These are phyloP conservation scores for Dascyllus trimaculatus DNA, from an alignment of 2,113 vertebrate species.

Conservation along the genomic window DNA sequence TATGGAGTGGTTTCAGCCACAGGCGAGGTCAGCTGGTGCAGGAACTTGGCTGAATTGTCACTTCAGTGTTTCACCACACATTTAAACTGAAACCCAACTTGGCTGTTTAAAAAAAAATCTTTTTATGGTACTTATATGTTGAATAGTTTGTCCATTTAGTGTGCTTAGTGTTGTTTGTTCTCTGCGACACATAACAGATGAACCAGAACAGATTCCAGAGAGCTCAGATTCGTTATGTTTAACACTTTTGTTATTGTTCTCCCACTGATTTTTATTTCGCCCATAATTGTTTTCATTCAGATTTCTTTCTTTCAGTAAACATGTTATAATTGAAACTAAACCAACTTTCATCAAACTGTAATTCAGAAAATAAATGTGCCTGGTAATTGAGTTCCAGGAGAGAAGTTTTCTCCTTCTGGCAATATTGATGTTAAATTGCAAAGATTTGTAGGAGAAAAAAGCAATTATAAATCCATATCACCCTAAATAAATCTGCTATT, in stretches of 20 bases:
- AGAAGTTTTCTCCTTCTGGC: slow-evolving; percentile 9
- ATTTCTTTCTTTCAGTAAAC: slow-evolving; percentile 21
- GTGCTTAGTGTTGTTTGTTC: too few species aligned
- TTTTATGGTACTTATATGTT: not conserved
- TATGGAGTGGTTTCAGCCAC: too few species aligned
- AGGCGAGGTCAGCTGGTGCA: too few species aligned
- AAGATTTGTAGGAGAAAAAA: slow-evolving; percentile 1
- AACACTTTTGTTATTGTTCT: slow-evolving; percentile 11
- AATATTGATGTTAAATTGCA: slow-evolving; percentile 10
- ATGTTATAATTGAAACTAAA: slow-evolving; percentile 37
- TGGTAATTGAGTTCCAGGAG: slow-evolving; percentile 42
- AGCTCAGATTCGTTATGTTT: slow-evolving; percentile 9
- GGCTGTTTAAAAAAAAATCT: too few species aligned
- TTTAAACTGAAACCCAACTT: too few species aligned
- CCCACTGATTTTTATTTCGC: slow-evolving; percentile 3
- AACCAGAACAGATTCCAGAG: slow-evolving; percentile 1
- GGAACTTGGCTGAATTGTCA: too few species aligned
- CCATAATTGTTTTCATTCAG: not conserved
- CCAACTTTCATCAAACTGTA: slow-evolving; percentile 40
- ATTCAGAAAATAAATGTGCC: slow-evolving; percentile 42
- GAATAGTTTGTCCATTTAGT: not conserved
- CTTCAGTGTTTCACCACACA: too few species aligned
- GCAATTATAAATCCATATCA: slow-evolving; percentile 6
- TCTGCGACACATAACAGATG: too few species aligned
- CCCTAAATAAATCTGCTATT: not conserved